Evolutionary conservation across 2,113 vertebrate genomes (phyloP).

Genomic region (Prietella phreatophila): DNA sequence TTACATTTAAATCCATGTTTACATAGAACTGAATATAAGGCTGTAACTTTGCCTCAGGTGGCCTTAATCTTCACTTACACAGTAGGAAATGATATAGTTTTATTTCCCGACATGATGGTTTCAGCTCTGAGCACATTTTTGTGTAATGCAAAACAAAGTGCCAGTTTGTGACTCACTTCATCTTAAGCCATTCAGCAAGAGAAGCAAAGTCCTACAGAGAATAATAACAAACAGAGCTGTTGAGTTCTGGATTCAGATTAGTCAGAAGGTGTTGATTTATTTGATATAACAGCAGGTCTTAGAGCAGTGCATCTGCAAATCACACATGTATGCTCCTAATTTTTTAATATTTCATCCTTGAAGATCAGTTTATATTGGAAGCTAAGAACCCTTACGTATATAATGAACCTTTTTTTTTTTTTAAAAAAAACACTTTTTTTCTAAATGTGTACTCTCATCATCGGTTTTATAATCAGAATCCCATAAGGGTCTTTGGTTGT

Average conservation of each 20-base stretch:
- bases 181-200: not conserved
- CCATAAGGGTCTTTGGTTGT: too few relatives aligned
- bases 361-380: too few relatives aligned
- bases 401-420: too few relatives aligned
- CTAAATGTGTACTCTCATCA: not conserved
- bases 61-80: not conserved
- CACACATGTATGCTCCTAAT: not conserved
- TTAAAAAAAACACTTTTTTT: not conserved
- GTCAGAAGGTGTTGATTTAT: not conserved
- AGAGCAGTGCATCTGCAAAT: not conserved
- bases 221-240: not conserved
- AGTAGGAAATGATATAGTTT: conserved; percentile 9
- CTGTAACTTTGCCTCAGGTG: not conserved
- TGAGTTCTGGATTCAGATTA: not conserved
- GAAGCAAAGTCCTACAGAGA: not conserved
- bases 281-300: not conserved
- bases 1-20: not conserved
- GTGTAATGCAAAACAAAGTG: not conserved
- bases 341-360: too few relatives aligned
- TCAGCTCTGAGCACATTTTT: not conserved
- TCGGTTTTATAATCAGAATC: too few relatives aligned
- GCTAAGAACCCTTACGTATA: too few relatives aligned
- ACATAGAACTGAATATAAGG: not conserved
- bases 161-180: not conserved
- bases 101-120: not conserved